Evolutionary conservation across 2,888 invertebrate species (phyloP), one percentile per base, ranked within the genome.

Genomic region (Hypomecis atomaria): DNA sequence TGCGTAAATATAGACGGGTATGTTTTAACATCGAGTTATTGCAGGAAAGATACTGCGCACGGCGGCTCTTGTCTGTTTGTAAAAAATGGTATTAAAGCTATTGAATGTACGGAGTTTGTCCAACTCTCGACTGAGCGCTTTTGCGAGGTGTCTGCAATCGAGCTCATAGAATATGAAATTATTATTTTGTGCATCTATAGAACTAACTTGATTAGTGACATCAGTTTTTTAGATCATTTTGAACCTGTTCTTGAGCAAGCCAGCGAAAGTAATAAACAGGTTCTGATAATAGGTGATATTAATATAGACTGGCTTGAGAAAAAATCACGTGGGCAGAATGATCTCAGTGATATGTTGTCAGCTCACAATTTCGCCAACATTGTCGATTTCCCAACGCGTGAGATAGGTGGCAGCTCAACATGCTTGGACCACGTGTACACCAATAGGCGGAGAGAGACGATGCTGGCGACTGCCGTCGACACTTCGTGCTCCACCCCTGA

Each of bases 161-260:
- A 43, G 11, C 43, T 43, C n/a, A 11, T 11, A 11, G 11, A 43
- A 11, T 43, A 43, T 43, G 6, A 43, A 5, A 43, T 43, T 11
- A 43, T 43, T 5, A 11, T 43, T n/a, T 11, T 45, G 7, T 23
- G 45, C 23, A 7, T 45, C 4, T 45, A 45, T 8, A 7, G 23
- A 5, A 45, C 45, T 45, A 23, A 45, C 5, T 8, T 45, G 7
- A 23, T 45, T 23, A 45, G 23, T 23, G 23, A 13, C 8, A 45
- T 0, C 23, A 23, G 45, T 13, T 45, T 45, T 45, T 11, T 45
- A 5, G 8, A 1, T 23, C 4, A 45, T 45, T 45, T 45, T 23
- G 45, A 45, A 23, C 45, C 45, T 23, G 8, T 45, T 23, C 13
- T 45, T 45, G 45, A 45, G 23, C 23, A 23, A 45, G 45, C 45